Base-by-base conservation (phyloP, 1,140 invertebrate genomes). In the Lepidostoma basale region DNA sequence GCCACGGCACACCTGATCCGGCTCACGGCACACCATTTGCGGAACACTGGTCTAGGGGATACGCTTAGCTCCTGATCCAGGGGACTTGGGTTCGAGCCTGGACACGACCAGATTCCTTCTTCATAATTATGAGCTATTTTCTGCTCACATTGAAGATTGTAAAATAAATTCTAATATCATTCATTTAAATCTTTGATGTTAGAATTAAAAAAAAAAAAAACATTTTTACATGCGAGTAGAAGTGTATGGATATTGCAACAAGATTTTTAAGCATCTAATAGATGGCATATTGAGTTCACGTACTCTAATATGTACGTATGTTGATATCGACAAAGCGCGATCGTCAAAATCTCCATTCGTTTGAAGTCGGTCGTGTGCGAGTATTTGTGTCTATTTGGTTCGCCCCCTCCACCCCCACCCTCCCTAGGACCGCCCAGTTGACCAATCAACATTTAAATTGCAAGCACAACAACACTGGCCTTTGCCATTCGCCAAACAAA, bases 401-500 rank as follows among this genome's bases (percentile, higher is more conserved):
- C 47, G 8, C n/a, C 58, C 58, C 18, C 12, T 20, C 16, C 14
- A 30, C 44, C 12, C 42, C 62, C 25, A 23, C 36, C 45, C 25
- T 42, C 25, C 36, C 12, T 36, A 18, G 14, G 10, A 6, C 8
- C 52, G 44, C 56, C 12, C 28, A 36, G 36, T 16, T 59, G 70
- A 58, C 65, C 70, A 68, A 72, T 72, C 70, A 72, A 68, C 70
- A 72, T 72, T 72, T 54, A 72, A 68, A 72, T 72, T 68, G 62
- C 54, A 45, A 30, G n/a, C 40, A 25, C 25, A 36, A 45, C 47
- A 47, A 2, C 5, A 22, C 52, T 23, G 54, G 39, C 54, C 63
- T 65, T 56, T 65, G 28, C 33, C 28, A 40, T 42, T 65, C 63
- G 30, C 49, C 47, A 65, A 65, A 65, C 63, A 65, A 67, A 67